Evolutionary conservation across 64 coral and sea anemone species (phyloP).

Genomic region (Pocillopora verrucosa): DNA sequence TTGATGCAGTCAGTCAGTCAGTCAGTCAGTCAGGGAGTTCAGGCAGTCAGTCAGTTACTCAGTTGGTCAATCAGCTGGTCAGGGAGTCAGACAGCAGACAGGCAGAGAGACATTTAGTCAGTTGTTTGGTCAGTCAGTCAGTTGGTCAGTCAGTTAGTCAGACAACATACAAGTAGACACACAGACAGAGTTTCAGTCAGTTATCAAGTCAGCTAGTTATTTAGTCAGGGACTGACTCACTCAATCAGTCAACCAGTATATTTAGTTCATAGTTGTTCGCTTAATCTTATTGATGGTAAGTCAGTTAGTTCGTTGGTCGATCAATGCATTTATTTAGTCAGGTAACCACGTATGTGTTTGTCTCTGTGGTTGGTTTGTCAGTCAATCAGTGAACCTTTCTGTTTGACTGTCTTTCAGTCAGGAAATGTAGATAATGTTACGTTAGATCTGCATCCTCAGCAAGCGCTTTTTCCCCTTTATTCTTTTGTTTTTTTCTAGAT

Average conservation of each 20-base stretch:
- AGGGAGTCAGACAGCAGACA: neutral
- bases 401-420: neutral
- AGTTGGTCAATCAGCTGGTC: neutral
- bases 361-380: neutral
- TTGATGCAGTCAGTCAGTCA: neutral
- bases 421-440: no score
- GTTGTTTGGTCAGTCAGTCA: neutral
- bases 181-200: no score
- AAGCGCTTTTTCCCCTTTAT: neutral
- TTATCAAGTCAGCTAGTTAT: neutral
- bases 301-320: neutral
- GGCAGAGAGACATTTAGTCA: neutral
- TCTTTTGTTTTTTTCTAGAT: slow-evolving; percentile 9
- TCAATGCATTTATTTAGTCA: neutral
- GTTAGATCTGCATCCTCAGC: no score
- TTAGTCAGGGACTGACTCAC: neutral
- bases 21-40: neutral
- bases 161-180: no score
- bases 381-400: neutral
- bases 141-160: neutral
- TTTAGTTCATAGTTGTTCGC: neutral
- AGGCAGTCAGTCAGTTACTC: neutral
- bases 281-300: neutral
- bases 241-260: neutral
- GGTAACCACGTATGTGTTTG: no score